phyloP scores from a whole-genome alignment of 2,888 invertebrate species.

The Heteromyza rotundicornis region DNA sequence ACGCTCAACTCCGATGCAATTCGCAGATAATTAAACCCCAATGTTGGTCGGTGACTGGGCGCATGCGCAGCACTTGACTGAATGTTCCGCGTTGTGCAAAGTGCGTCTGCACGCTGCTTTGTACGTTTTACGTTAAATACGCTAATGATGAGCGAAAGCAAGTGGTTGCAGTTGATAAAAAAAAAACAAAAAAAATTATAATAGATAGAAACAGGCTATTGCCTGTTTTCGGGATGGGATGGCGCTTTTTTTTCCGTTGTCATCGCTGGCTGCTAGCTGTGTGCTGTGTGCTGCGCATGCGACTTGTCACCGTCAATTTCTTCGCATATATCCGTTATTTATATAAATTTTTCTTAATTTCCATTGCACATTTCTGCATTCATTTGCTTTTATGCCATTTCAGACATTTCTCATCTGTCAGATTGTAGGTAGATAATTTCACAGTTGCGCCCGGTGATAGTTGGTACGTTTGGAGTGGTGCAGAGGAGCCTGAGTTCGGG shows the following conservation, averaged over 20 bases:
- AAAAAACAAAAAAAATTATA: too few species aligned
- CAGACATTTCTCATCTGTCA: neutral
- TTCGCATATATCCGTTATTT: slow-evolving; percentile 46
- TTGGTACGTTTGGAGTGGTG: neutral
- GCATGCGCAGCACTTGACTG: neutral
- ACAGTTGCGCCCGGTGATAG: neutral
- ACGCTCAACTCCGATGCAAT: slow-evolving; percentile 28
- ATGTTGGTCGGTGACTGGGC: neutral
- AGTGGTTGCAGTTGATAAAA: too few species aligned
- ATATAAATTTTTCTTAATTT: slow-evolving; percentile 22
- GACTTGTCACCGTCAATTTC: slow-evolving; percentile 51
- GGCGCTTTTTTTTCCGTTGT: too few species aligned
- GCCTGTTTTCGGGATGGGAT: too few species aligned
- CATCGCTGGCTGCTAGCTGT: too few species aligned
- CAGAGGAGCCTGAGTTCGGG: too few species aligned
- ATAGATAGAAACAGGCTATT: too few species aligned
- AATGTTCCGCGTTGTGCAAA: neutral
- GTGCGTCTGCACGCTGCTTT: neutral
- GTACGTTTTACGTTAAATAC: neutral
- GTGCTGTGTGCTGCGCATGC: neutral
- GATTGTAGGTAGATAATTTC: neutral
- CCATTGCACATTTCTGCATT: neutral
- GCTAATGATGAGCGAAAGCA: neutral
- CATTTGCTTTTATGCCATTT: neutral
- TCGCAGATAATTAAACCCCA: slow-evolving; percentile 34